These are phyloP conservation scores for Sphaeramia orbicularis DNA, from an alignment of 2,797 vertebrate genomes.

Conservation along the genomic window DNA sequence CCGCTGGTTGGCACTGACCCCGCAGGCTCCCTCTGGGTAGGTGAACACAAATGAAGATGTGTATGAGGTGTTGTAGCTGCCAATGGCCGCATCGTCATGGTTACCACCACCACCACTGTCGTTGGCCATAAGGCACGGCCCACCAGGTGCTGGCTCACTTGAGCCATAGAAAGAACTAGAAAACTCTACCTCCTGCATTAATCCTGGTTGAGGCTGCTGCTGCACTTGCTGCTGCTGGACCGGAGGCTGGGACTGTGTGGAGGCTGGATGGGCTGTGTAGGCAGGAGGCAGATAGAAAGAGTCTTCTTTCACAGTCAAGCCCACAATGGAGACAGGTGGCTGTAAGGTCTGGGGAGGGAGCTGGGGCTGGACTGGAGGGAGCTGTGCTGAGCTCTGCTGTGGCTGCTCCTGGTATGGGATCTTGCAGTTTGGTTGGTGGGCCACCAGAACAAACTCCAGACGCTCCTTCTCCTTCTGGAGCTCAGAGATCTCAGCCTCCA, in stretches of 20 bases:
- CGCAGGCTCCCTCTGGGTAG: conserved; percentile 98
- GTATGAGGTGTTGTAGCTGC: conserved; percentile 94
- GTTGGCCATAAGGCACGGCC: conserved; percentile 88
- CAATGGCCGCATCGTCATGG: conserved; percentile 80
- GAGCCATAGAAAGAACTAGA: conserved; percentile 96
- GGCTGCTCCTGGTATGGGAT: conserved; percentile 88
- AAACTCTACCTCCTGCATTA: conserved; percentile 94
- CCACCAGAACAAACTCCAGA: conserved; percentile 95
- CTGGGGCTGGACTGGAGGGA: conserved; percentile 79
- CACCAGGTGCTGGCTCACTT: conserved; percentile 87
- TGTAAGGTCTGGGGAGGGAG: conserved; percentile 74
- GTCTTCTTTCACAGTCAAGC: conserved; percentile 90
- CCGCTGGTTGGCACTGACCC: conserved; percentile 94
- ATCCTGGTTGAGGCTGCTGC: conserved; percentile 83
- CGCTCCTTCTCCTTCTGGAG: conserved; percentile 97
- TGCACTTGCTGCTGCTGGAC: conserved; percentile 80
- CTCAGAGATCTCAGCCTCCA: conserved; percentile 96
- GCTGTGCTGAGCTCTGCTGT: conserved; percentile 69
- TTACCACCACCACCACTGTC: conserved; percentile 81
- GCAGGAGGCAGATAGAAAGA: conserved; percentile 89
- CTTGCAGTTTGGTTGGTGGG: conserved; percentile 95
- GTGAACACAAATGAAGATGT: conserved; percentile 99
- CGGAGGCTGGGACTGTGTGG: conserved; percentile 77
- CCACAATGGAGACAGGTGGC: conserved; percentile 87
- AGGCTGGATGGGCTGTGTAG: conserved; percentile 83